Conservation (phyloP, 2,888 invertebrate species). For the Elysia crispata region DNA sequence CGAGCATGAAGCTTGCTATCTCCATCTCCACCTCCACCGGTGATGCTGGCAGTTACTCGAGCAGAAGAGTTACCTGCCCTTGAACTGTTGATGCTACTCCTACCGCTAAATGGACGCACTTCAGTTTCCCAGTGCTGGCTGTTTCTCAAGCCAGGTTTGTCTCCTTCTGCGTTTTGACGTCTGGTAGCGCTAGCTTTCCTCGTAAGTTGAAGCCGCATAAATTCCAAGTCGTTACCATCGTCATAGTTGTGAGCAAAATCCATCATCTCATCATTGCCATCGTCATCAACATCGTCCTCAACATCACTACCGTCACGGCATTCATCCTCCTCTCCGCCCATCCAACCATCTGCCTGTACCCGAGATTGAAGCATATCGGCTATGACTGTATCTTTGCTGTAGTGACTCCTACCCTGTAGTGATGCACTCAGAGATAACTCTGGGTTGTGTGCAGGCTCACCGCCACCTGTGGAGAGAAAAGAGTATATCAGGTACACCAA, state of each 20-base stretch:
- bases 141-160: constrained; percentile 37
- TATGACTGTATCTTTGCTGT: constrained; percentile 20
- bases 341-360: constrained; percentile 41
- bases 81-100: constrained; percentile 2
- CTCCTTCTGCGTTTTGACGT: background rate
- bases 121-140: constrained; percentile 52
- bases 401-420: too few species aligned
- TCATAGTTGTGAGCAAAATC: constrained; percentile 18
- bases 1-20: background rate
- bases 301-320: background rate
- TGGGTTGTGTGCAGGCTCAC: too few species aligned
- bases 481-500: too few species aligned
- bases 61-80: background rate
- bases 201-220: background rate
- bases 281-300: background rate
- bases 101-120: constrained; percentile 45
- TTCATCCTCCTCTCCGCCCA: background rate
- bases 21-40: background rate
- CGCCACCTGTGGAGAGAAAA: too few species aligned
- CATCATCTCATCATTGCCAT: background rate
- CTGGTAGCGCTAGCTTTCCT: background rate
- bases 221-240: constrained; percentile 34
- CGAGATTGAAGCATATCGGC: constrained; percentile 32
- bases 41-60: background rate
- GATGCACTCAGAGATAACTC: too few species aligned